Conservation (phyloP, 2,797 vertebrate species). For the Linurgus olivaceus region DNA sequence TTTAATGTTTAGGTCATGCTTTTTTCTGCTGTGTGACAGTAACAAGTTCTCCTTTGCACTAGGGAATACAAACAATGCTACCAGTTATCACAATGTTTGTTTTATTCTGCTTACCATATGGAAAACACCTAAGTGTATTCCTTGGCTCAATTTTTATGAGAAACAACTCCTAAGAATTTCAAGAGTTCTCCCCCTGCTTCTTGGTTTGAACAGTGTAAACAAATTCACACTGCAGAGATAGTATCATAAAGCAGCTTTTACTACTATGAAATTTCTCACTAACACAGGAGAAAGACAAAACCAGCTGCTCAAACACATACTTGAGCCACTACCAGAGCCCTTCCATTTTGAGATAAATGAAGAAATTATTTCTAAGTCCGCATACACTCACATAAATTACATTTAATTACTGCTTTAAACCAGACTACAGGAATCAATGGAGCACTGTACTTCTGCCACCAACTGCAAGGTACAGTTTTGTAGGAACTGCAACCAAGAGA, state of each 20-base stretch:
- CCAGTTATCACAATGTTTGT: background rate
- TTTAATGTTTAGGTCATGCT: background rate
- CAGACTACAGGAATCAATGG: background rate
- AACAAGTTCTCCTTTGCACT: background rate
- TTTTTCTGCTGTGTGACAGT: background rate
- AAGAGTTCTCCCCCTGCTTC: background rate
- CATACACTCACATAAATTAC: background rate
- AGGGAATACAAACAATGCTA: background rate
- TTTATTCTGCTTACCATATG: background rate
- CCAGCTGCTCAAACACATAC: background rate
- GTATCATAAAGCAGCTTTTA: background rate
- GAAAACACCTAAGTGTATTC: background rate
- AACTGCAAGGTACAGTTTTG: background rate
- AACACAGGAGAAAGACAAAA: background rate
- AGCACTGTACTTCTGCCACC: background rate
- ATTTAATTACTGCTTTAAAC: background rate
- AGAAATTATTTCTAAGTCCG: background rate
- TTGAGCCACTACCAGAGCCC: background rate
- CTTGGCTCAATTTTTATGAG: background rate
- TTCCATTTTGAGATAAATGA: background rate
- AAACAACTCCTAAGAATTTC: background rate
- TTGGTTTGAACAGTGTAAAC: background rate
- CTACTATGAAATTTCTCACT: background rate
- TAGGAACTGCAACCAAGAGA: background rate
- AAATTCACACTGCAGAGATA: background rate